Percentiles rank a stretch among this genome's conserved stretches.
These are phyloP conservation scores for Drosophila histrio DNA, from an alignment of 2,888 invertebrate genomes.

Conservation along the genomic window DNA sequence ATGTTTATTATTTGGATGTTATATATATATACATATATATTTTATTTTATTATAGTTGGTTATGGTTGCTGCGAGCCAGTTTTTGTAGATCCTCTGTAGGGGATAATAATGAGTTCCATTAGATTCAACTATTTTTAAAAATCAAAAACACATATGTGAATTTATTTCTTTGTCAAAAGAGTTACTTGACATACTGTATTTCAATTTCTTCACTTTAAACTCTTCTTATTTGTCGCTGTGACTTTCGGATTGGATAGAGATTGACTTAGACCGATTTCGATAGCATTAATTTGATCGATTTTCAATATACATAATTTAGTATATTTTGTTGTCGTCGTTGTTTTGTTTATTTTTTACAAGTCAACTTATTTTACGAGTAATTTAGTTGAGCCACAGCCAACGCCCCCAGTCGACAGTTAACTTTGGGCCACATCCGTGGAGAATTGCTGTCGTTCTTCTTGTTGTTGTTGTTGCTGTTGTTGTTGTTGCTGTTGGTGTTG, in stretches of 20 bases:
- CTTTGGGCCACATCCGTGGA: conserved; percentile 50
- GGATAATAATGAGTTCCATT: too few relatives aligned
- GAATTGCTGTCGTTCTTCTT: conserved; percentile 32
- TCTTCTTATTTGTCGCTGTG: not conserved
- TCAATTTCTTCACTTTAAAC: too few relatives aligned
- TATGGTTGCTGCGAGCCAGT: too few relatives aligned
- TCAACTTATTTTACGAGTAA: conserved; percentile 19
- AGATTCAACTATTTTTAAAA: too few relatives aligned
- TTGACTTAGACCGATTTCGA: not conserved
- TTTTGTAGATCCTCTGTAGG: too few relatives aligned
- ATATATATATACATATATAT: too few relatives aligned
- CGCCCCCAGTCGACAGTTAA: conserved; percentile 42
- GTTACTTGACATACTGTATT: too few relatives aligned
- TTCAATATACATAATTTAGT: conserved; percentile 10
- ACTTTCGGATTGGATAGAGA: not conserved
- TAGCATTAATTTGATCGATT: conserved; percentile 1
- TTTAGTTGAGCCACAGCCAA: conserved; percentile 15
- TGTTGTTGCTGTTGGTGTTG: not conserved
- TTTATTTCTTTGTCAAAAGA: too few relatives aligned
- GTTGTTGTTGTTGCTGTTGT: conserved; percentile 8
- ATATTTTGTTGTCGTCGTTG: not conserved
- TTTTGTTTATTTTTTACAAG: not conserved
- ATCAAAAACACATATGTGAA: too few relatives aligned
- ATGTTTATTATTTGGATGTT: too few relatives aligned
- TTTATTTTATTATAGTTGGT: too few relatives aligned